Evolutionary conservation across 2,888 invertebrate genomes (phyloP).

Genomic region (Onthophagus sagittarius): DNA sequence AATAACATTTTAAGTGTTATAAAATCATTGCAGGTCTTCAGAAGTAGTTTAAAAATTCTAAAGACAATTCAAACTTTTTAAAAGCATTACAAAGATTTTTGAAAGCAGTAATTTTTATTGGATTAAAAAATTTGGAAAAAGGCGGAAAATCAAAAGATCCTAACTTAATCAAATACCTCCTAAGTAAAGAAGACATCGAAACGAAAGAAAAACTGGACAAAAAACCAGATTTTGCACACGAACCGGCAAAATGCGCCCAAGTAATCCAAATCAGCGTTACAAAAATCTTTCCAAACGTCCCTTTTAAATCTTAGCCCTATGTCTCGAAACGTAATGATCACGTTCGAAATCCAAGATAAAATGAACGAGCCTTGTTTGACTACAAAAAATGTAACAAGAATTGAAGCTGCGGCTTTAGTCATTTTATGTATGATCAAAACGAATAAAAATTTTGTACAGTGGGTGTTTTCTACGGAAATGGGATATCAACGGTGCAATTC

Average conservation of each 20-base stretch:
- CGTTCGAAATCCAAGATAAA: slow-evolving; percentile 49
- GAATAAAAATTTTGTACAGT: slow-evolving; percentile 57
- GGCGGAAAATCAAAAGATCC: slow-evolving; percentile 52
- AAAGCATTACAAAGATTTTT: too few relatives aligned
- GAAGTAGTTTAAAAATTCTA: too few relatives aligned
- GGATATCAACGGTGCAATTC: slow-evolving; percentile 36
- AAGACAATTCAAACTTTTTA: too few relatives aligned
- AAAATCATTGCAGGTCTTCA: too few relatives aligned
- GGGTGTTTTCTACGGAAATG: slow-evolving; percentile 58
- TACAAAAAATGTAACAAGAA: slow-evolving; percentile 47
- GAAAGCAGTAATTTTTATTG: too few relatives aligned
- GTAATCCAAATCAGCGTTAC: slow-evolving; percentile 48
- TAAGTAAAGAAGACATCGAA: slow-evolving; percentile 29
- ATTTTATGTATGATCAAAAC: slow-evolving; percentile 57
- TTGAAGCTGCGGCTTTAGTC: slow-evolving; percentile 58
- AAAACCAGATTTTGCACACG: slow-evolving; percentile 30
- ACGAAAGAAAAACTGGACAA: slow-evolving; percentile 30
- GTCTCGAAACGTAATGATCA: slow-evolving; percentile 53
- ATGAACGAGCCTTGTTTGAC: slow-evolving; percentile 51
- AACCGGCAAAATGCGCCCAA: slow-evolving; percentile 38
- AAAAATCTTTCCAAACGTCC: slow-evolving; percentile 47
- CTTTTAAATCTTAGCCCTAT: slow-evolving; percentile 52
- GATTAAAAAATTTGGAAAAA: slow-evolving; percentile 58
- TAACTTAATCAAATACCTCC: slow-evolving; percentile 38
- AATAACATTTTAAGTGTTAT: too few relatives aligned